A percentile compares a stretch with the other conserved stretches of the same genome.
These are phyloP conservation scores for Lichenostomus cassidix DNA, from an alignment of 2,113 vertebrate species.

Conservation along the genomic window DNA sequence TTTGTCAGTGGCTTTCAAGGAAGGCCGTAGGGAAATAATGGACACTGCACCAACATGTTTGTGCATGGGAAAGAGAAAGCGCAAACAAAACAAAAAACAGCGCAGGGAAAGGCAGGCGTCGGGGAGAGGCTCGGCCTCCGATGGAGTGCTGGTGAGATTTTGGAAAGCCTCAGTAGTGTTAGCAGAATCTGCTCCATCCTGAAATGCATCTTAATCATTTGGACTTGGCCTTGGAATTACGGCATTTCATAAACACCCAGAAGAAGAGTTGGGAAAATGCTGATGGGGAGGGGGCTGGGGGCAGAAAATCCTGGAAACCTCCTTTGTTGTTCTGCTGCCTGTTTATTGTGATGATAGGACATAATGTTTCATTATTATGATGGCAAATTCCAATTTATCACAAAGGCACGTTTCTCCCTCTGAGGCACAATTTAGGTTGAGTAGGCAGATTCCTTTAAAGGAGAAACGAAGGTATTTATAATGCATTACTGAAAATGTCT, in stretches of 20 bases:
- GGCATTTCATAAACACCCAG: not conserved
- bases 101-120: not conserved
- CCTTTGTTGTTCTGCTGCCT: conserved; percentile 43
- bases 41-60: conserved; percentile 60
- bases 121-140: not conserved
- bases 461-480: conserved; percentile 14
- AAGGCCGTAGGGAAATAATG: conserved; percentile 42
- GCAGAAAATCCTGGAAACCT: conserved; percentile 32
- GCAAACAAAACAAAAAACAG: conserved; percentile 35
- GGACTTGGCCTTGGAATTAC: conserved; percentile 25
- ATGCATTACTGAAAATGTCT: not conserved
- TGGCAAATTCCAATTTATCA: not conserved
- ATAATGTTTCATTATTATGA: not conserved
- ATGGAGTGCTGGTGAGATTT: not conserved
- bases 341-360: conserved; percentile 11
- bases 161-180: not conserved
- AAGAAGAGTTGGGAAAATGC: conserved; percentile 7
- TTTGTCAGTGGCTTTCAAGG: conserved; percentile 11
- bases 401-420: conserved; percentile 3
- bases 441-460: conserved; percentile 51
- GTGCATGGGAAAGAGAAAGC: conserved; percentile 41
- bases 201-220: not conserved
- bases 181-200: not conserved
- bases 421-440: conserved; percentile 39
- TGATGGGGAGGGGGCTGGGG: not conserved